Evolutionary conservation across 2,888 invertebrate species (phyloP).

Genomic region (Hirtodrosophila trivittata): DNA sequence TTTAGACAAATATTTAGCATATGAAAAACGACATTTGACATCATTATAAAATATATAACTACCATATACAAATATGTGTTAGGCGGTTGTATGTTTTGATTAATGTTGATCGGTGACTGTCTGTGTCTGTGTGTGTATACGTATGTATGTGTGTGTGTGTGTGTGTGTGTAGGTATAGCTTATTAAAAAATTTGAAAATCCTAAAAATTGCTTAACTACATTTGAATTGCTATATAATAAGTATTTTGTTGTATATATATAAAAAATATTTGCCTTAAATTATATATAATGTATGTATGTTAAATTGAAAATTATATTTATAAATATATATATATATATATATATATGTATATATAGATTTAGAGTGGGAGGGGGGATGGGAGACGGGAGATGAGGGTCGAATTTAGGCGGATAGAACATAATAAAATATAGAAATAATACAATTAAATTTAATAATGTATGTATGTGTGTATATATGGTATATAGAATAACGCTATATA

Average conservation of each 20-base stretch:
- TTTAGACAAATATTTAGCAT: conserved; percentile 46
- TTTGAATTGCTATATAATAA: conserved; percentile 28
- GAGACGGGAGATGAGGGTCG: neutral
- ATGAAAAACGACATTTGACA: too few relatives aligned
- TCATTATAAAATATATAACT: neutral
- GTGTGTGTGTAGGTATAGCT: conserved; percentile 18
- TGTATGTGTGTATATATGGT: neutral
- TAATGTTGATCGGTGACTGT: neutral
- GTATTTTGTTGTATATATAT: conserved; percentile 9
- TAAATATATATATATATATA: conserved; percentile 16
- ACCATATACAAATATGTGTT: conserved; percentile 21
- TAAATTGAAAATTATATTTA: conserved; percentile 30
- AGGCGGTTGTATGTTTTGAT: too few relatives aligned
- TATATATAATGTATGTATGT: conserved; percentile 18
- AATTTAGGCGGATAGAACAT: conserved; percentile 24
- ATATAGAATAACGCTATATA: conserved; percentile 16
- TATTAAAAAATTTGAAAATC: conserved; percentile 65
- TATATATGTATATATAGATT: conserved; percentile 6
- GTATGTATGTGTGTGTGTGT: conserved; percentile 44
- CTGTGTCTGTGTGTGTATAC: conserved; percentile 25
- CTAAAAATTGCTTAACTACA: conserved; percentile 71
- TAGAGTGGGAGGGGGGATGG: too few relatives aligned
- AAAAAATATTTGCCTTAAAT: conserved; percentile 35
- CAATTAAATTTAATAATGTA: conserved; percentile 14
- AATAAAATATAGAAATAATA: conserved; percentile 26